Conservation (phyloP, 2,888 invertebrate species). For the Pediacus dermestoides region DNA sequence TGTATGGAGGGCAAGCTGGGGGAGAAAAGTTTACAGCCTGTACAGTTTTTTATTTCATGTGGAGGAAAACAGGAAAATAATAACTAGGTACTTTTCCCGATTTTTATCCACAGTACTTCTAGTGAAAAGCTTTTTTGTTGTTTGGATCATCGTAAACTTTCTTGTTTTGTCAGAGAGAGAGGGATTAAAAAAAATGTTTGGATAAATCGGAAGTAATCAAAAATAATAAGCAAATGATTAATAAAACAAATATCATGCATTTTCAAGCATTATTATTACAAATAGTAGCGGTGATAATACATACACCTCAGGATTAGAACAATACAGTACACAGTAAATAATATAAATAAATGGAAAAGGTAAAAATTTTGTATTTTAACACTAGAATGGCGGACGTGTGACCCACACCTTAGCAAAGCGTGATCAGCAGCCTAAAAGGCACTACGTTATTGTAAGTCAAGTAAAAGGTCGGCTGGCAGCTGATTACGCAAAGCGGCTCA, state of each 20-base stretch:
- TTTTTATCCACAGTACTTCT: too few species aligned
- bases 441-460: constrained; percentile 49
- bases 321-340: constrained; percentile 52
- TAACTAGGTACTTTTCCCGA: too few species aligned
- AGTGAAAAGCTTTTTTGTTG: too few species aligned
- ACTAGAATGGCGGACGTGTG: constrained; percentile 40
- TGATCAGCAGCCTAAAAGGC: constrained; percentile 51
- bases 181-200: constrained; percentile 3
- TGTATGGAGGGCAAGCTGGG: constrained; percentile 32
- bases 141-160: too few species aligned
- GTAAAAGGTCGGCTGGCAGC: constrained; percentile 46
- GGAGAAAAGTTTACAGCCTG: constrained; percentile 32
- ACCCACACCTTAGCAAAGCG: constrained; percentile 50
- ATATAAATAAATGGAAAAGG: constrained; percentile 44
- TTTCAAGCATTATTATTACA: constrained; percentile 84
- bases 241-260: constrained; percentile 84
- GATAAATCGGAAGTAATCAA: constrained; percentile 37
- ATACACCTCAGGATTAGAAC: constrained; percentile 56
- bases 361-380: too few species aligned
- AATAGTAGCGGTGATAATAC: constrained; percentile 65
- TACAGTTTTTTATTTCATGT: constrained; percentile 25
- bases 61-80: not conserved
- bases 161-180: too few species aligned
- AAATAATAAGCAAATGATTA: constrained; percentile 53
- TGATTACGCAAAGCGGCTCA: constrained; percentile 46